These are phyloP conservation scores for Cavia porcellus DNA, from an alignment of 2,113 vertebrate species.

Conservation along the genomic window DNA sequence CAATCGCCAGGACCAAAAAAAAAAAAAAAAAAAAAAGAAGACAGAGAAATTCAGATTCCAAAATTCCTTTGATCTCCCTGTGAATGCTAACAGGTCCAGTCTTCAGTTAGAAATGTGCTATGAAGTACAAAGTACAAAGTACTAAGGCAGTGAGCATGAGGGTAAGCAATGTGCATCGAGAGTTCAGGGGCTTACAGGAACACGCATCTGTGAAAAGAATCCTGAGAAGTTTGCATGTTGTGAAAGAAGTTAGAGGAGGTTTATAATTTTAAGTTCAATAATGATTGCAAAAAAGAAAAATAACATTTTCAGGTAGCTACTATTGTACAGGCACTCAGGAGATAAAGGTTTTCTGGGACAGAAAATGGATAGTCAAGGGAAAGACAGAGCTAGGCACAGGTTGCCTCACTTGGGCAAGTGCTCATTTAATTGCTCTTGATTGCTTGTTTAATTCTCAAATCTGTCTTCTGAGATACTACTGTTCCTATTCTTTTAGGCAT, in stretches of 20 bases:
- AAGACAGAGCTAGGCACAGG: background rate
- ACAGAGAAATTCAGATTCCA: conserved; percentile 6
- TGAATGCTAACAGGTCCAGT: background rate
- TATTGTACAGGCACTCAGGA: background rate
- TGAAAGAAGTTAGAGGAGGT: background rate
- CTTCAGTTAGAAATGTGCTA: background rate
- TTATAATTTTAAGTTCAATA: conserved; percentile 2
- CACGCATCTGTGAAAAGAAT: background rate
- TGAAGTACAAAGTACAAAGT: background rate
- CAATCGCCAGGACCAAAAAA: too few relatives aligned
- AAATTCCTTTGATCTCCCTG: background rate
- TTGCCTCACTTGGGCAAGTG: background rate
- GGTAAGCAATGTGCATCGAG: background rate
- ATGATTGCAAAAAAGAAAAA: background rate
- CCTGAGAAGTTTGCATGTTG: background rate
- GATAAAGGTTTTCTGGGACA: background rate
- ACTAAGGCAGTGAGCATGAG: background rate
- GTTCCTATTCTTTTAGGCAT: conserved; percentile 20
- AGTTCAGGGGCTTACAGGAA: background rate
- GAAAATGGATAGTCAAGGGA: background rate
- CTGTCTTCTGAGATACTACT: background rate
- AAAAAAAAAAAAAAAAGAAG: background rate
- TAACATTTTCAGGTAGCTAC: background rate
- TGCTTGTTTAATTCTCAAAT: conserved; percentile 8
- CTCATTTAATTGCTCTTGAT: background rate